Percentiles rank a stretch among this genome's conserved stretches.
phyloP scores from a whole-genome alignment of 1,140 invertebrate species.

The Cyphomyrmex costatus region DNA sequence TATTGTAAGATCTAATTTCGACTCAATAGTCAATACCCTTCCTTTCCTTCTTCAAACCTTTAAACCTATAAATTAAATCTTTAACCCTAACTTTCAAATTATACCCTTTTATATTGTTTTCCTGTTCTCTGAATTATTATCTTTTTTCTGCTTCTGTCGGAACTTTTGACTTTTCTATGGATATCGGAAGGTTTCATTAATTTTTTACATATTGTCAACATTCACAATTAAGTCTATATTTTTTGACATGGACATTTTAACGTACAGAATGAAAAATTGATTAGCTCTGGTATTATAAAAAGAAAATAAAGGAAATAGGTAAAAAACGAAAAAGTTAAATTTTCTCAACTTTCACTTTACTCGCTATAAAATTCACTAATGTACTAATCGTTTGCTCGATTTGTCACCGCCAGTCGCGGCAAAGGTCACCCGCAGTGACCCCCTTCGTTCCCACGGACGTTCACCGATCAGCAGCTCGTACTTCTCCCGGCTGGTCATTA shows the following conservation, averaged over 20 bases:
- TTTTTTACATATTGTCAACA: background rate
- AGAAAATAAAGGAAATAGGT: background rate
- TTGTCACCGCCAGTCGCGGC: conserved; percentile 57
- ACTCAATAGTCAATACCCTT: too few relatives aligned
- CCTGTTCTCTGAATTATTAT: background rate
- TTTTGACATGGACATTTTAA: background rate
- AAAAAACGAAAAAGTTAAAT: background rate
- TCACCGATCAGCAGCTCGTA: conserved; percentile 57
- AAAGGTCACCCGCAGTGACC: conserved; percentile 46
- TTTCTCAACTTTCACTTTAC: conserved; percentile 19
- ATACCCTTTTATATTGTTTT: background rate
- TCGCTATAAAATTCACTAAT: conserved; percentile 41
- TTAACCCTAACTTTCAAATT: too few relatives aligned
- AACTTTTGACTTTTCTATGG: conserved; percentile 1
- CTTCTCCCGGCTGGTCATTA: conserved; percentile 30
- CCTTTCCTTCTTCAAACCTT: background rate
- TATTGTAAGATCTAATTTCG: too few relatives aligned
- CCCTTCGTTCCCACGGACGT: conserved; percentile 55
- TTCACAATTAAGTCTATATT: background rate
- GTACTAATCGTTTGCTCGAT: conserved; percentile 52
- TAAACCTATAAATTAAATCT: background rate
- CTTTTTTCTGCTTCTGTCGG: background rate
- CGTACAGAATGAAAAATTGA: background rate
- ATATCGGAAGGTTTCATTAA: conserved; percentile 2
- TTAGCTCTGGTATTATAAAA: background rate